A percentile compares a stretch with the other conserved stretches of the same genome.
These are phyloP conservation scores for Hydriomena furcata DNA, from an alignment of 2,888 invertebrate genomes.

Conservation along the genomic window DNA sequence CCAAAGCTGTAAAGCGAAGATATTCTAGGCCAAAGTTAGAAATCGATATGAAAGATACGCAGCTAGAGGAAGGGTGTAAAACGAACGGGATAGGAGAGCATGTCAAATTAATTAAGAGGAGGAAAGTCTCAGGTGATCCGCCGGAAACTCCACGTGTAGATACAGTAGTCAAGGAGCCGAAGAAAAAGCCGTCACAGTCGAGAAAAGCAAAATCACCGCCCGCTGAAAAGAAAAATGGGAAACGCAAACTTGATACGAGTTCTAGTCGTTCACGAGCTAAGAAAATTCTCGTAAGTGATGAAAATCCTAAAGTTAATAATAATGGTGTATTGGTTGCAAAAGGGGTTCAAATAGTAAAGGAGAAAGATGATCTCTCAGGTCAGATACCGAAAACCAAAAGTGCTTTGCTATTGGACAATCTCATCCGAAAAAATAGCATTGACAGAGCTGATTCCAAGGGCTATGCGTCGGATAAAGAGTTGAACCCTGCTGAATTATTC, in stretches of 20 bases:
- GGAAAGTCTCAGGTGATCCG: slow-evolving; percentile 77
- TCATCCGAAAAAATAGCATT: slow-evolving; percentile 83
- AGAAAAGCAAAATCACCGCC: slow-evolving; percentile 58
- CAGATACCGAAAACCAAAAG: slow-evolving; percentile 74
- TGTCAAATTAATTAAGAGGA: slow-evolving; percentile 78
- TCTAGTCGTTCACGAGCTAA: slow-evolving; percentile 55
- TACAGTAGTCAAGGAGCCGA: slow-evolving; percentile 61
- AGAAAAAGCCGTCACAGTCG: slow-evolving; percentile 56
- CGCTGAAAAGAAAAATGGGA: slow-evolving; percentile 67
- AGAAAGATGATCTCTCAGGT: slow-evolving; percentile 47
- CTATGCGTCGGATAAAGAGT: slow-evolving; percentile 64
- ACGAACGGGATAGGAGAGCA: slow-evolving; percentile 81
- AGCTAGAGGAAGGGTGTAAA: slow-evolving; percentile 71
- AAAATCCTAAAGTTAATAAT: slow-evolving; percentile 48
- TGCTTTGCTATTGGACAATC: slow-evolving; percentile 79
- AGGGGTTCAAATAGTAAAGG: slow-evolving; percentile 45
- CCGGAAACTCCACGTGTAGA: slow-evolving; percentile 54
- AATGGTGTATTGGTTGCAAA: slow-evolving; percentile 23
- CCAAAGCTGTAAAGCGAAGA: slow-evolving; percentile 70
- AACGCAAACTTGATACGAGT: slow-evolving; percentile 68
- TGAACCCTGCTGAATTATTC: slow-evolving; percentile 76
- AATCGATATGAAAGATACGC: slow-evolving; percentile 76
- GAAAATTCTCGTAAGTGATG: slow-evolving; percentile 56
- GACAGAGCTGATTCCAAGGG: slow-evolving; percentile 73
- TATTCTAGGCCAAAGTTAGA: slow-evolving; percentile 76